Evolutionary conservation across 2,888 invertebrate species (phyloP), one percentile per base, ranked within the genome.

Genomic region (Latheticus oryzae): DNA sequence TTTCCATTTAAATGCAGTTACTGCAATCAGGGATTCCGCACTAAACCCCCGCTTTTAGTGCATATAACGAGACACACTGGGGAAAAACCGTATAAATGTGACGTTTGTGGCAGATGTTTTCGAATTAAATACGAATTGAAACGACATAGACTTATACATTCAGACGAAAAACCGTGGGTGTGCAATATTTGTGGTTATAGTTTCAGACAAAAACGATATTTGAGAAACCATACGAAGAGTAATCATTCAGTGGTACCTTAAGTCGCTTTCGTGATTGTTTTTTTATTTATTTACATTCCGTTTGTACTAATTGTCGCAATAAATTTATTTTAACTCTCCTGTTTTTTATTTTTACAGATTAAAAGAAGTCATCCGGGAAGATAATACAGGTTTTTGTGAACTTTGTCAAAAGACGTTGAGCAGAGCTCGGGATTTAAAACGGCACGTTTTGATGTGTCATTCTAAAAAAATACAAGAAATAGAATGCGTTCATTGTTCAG

Each of bases 1-100:
- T 84, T 82, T 60, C 84, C 87, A 1, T 82, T 81, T 71, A 77
- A 78, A 11, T 88, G 87, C 73, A 79, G 79, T 0, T 81, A 84
- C 60, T 88, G 88, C 72, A 81, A 82, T 15, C 84, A 84, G 42
- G 80, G 81, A 42, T 88, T 87, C 73, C 77, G 85, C 1, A 80
- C 85, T 19, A 82, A 83, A 26, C 81, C 84, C 1, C 82, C 84
- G 0, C 75, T 87, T 13, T 69, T 81, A 59, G 75, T 85, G 1
- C 87, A 88, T 70, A 73, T 80, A 0, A 81, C 84, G 1, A 81
- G 82, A 45, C 87, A 87, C 70, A 83, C 85, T 0, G 87, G 85
- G 1, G 86, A 85, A 67, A 82, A 85, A 60, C 84, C 86, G 3
- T 83, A 85, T 74, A 80, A 76, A 0, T 87, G 87, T 69, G 79